phyloP scores from a whole-genome alignment of 2,113 vertebrate species.

The Eurypyga helias region DNA sequence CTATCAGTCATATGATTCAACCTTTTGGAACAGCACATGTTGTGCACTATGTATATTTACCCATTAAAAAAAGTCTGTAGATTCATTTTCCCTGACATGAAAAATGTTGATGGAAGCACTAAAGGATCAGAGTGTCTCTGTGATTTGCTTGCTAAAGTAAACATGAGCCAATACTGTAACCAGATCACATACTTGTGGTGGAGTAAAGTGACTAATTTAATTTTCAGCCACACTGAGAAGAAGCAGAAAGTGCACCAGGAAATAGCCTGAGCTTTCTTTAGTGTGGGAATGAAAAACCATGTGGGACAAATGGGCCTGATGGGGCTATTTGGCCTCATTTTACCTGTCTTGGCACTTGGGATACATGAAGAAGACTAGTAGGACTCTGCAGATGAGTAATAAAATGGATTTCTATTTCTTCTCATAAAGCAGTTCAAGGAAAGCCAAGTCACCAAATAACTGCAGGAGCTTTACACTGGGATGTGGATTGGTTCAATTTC shows the following conservation, averaged over 20 bases:
- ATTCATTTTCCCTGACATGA: slow-evolving; percentile 15
- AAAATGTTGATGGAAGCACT: slow-evolving; percentile 27
- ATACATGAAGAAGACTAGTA: neutral
- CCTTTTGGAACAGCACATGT: neutral
- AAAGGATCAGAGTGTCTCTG: neutral
- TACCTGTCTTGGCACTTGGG: neutral
- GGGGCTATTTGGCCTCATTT: neutral
- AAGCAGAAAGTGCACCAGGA: slow-evolving; percentile 17
- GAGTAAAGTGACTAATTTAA: neutral
- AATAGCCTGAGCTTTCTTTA: slow-evolving; percentile 47
- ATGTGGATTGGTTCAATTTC: neutral
- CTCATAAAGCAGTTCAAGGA: neutral
- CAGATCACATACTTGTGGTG: slow-evolving; percentile 43
- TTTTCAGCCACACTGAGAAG: slow-evolving; percentile 21
- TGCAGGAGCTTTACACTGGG: neutral
- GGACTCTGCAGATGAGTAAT: neutral
- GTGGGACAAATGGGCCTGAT: neutral
- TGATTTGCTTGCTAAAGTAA: slow-evolving; percentile 43
- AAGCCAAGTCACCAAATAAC: neutral
- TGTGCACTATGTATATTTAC: slow-evolving; percentile 38
- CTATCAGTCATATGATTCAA: neutral
- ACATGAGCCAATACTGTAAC: neutral
- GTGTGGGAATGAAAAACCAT: slow-evolving; percentile 6
- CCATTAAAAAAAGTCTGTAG: neutral
- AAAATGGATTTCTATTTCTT: neutral